Evolutionary conservation across 2,113 vertebrate species (phyloP), one percentile per base, ranked within the genome.

Genomic region (Lathamus discolor): DNA sequence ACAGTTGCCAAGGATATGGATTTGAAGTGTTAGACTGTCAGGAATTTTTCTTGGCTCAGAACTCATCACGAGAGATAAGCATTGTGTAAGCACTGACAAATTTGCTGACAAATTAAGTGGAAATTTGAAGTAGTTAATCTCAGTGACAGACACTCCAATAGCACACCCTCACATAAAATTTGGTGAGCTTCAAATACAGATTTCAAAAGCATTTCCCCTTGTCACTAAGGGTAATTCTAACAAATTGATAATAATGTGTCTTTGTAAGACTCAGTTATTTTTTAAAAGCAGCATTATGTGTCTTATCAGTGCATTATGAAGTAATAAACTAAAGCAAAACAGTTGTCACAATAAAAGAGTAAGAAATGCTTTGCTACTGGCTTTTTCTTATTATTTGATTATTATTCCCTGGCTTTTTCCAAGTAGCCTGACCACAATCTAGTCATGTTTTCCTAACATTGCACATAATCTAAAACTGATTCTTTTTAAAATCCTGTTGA

Each of bases 1-100:
- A 99, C 94, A 98, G 98, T 87, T 99, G 99, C 96, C 99, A 99
- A 95, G 99, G 99, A 28, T 99, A 99, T 63, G 99, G 99, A 61
- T 99, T 99, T 33, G 99, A 99, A 98, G 99, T 99, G 54, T 98
- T 99, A 68, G 98, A 99, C 78, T 99, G 99, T 96, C 98, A 94
- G 29, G 97, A 98, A 52, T 99, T 99, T 96, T 98, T 97, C 69
- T 94, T 99, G 72, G 98, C 98, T 88, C 98, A 99, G 95, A 99
- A 99, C 97, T 96, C 98, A 12, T 99, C 99, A 51, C 98, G 98
- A 7, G 99, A 99, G 88, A 99, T 99, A 97, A 99, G 98, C 82
- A 99, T 99, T 22, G 98, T 99, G 99, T 99, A 98, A 98, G 99
- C 92, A 51, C 44, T 86, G 67, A 69, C 27, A 72, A 84, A 88